Evolutionary conservation across 1,140 invertebrate species (phyloP).

Genomic region (Stegodyphus dumicola): DNA sequence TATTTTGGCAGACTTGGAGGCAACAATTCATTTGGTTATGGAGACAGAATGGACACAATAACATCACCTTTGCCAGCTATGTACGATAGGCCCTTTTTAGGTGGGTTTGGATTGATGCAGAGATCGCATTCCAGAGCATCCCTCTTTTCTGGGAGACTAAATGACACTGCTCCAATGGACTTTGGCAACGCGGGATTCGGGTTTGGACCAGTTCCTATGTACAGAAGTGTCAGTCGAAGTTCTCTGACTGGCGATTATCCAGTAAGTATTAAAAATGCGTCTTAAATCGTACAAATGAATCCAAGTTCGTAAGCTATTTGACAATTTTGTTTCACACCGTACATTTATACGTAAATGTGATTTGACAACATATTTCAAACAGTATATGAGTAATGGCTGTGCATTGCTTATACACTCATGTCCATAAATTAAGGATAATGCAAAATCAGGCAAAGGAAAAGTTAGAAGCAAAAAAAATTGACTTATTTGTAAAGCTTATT

Average conservation of each 20-base stretch:
- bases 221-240: slow-evolving; percentile 43
- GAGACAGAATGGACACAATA: slow-evolving; percentile 15
- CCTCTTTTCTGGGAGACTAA: slow-evolving; percentile 29
- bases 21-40: background rate
- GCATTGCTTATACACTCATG: too few relatives aligned
- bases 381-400: too few relatives aligned
- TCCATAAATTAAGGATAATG: too few relatives aligned
- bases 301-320: too few relatives aligned
- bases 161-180: slow-evolving; percentile 17
- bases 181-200: slow-evolving; percentile 4
- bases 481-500: too few relatives aligned
- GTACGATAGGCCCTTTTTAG: slow-evolving; percentile 15
- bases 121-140: slow-evolving; percentile 44
- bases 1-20: too few relatives aligned
- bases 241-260: slow-evolving; percentile 47
- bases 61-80: slow-evolving; percentile 8
- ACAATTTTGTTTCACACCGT: too few relatives aligned
- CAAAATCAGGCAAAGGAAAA: too few relatives aligned
- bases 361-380: too few relatives aligned
- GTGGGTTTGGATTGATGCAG: slow-evolving; percentile 38
- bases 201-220: slow-evolving; percentile 22
- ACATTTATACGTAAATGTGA: too few relatives aligned
- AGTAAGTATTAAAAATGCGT: slow-evolving; percentile 19
- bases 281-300: too few relatives aligned
- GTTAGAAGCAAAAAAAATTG: too few relatives aligned